Evolutionary conservation across 2,113 vertebrate species (phyloP).

Genomic region (Marmota flaviventris): DNA sequence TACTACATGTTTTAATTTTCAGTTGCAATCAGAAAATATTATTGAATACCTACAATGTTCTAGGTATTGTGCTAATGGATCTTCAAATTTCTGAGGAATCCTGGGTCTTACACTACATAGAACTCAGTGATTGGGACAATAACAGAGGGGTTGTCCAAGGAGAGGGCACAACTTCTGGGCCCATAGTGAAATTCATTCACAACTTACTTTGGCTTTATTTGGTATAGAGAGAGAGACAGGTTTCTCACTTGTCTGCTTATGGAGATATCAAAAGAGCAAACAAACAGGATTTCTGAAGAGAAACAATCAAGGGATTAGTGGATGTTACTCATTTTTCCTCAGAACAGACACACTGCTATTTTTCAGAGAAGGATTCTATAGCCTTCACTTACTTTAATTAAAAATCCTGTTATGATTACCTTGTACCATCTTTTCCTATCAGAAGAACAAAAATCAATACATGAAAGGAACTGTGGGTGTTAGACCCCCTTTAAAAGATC

Average conservation of each 20-base stretch:
- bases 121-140: background rate
- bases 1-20: conserved; percentile 51
- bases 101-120: background rate
- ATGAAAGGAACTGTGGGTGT: background rate
- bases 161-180: background rate
- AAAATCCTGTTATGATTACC: background rate
- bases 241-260: conserved; percentile 19
- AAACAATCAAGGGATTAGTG: background rate
- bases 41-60: background rate
- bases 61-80: background rate
- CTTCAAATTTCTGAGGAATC: conserved; percentile 11
- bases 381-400: background rate
- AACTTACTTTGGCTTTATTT: conserved; percentile 31
- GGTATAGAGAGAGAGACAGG: background rate
- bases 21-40: conserved; percentile 31
- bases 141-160: background rate
- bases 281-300: background rate
- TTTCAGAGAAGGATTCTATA: background rate
- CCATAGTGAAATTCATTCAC: background rate
- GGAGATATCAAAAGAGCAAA: background rate
- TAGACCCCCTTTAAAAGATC: background rate
- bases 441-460: conserved; percentile 9
- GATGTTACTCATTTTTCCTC: background rate
- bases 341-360: background rate
- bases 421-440: background rate